Base-by-base conservation (phyloP, 2,888 invertebrate species). In the Monopis laevigella region DNA sequence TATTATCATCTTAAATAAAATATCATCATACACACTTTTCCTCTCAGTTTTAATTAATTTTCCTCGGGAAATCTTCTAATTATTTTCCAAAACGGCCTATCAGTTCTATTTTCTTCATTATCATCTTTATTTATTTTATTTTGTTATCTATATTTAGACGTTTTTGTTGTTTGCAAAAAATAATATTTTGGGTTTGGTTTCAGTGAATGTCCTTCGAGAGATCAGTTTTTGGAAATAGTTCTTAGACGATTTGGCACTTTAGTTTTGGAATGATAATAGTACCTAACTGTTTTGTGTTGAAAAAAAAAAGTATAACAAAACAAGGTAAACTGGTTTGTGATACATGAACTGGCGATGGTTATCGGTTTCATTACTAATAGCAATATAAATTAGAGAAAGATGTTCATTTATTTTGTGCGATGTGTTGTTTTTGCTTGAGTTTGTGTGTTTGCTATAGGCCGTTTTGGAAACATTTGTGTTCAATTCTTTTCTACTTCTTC, bases 21-120 rank as follows among this genome's bases (percentile, higher is more conserved):
- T 21, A 21, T 29, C 29, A 29, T 29, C 28, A 28, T 12, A 28
- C 12, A 11, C 14, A 17, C 3, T n/a, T 32, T 32, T 7, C 7
- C 30, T 32, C 17, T 17, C 29, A n/a, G 14, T n/a, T 32, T 32
- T 17, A 21, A 21, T 21, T 32, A 17, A 4, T 17, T 32, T 32
- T 32, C 16, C 32, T 14, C 17, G 16, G 16, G 3, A 16, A 10
- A 27, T 4, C 14, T 8, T 14, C 27, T 26, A 65, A 56, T 71
- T 78, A 55, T 67, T 77, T 77, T 78, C 81, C 83, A 83, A 83
- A 83, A 82, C 80, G 81, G 77, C 78, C 81, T 80, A 80, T 80
- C 72, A 71, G 70, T 78, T 77, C 60, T 61, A 55, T 65, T 64
- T 47, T 51, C 53, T 53, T 68, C 66, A 71, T 62, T 58, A 41